These are phyloP conservation scores for Benitochromis conjunctus DNA, from an alignment of 2,113 vertebrate genomes.

Conservation along the genomic window DNA sequence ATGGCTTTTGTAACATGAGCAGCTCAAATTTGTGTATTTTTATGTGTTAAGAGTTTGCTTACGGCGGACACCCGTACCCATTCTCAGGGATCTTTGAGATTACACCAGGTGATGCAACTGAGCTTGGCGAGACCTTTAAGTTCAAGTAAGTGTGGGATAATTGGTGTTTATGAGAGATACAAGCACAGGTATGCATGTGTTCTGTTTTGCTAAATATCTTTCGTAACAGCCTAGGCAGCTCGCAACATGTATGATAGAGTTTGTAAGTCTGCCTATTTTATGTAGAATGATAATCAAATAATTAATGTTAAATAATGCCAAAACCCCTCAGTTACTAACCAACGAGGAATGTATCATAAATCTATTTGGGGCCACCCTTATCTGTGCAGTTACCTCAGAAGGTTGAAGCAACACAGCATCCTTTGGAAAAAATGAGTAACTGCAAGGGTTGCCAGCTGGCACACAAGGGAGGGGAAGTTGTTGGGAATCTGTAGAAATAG, in stretches of 20 bases:
- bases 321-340: background rate
- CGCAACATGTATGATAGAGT: background rate
- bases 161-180: background rate
- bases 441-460: background rate
- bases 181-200: background rate
- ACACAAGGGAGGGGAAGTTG: background rate
- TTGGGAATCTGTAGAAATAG: background rate
- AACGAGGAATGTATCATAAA: background rate
- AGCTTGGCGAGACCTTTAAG: conserved; percentile 97
- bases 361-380: background rate
- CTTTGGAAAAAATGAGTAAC: background rate
- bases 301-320: no score
- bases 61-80: conserved; percentile 96
- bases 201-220: background rate
- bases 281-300: background rate
- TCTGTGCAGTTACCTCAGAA: background rate
- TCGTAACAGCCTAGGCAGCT: background rate
- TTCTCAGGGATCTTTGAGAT: conserved; percentile 99
- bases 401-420: background rate
- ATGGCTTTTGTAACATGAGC: background rate
- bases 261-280: background rate
- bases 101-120: conserved; percentile 91
- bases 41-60: conserved; percentile 88
- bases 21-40: background rate
- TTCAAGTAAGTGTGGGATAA: conserved; percentile 87